These are phyloP conservation scores for Channa maculata DNA, from an alignment of 2,113 vertebrate species.

Conservation along the genomic window DNA sequence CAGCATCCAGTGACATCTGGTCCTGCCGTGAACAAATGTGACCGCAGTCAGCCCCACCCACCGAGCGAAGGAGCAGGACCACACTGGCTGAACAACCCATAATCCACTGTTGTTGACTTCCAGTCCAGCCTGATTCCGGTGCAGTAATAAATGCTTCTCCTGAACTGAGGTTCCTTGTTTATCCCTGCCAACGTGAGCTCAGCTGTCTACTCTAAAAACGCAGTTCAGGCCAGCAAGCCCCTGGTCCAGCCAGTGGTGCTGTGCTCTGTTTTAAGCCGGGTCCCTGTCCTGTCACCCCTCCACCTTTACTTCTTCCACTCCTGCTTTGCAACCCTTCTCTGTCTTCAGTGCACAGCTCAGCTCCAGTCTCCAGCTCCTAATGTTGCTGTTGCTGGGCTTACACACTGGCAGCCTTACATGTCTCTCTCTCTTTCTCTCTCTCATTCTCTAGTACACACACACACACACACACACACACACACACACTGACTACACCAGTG, in stretches of 20 bases:
- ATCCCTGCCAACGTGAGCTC: conserved; percentile 1
- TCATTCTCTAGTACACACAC: conserved; percentile 39
- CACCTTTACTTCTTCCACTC: conserved; percentile 20
- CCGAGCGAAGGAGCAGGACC: conserved; percentile 92
- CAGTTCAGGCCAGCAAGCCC: conserved; percentile 29
- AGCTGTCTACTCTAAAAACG: background rate
- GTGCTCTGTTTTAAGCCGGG: conserved; percentile 26
- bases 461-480: conserved; percentile 70
- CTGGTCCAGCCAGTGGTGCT: conserved; percentile 71
- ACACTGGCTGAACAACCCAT: conserved; percentile 98
- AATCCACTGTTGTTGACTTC: conserved; percentile 78
- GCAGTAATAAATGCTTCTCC: conserved; percentile 35
- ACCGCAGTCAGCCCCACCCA: conserved; percentile 94
- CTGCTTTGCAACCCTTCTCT: conserved; percentile 30
- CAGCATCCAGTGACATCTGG: conserved; percentile 90
- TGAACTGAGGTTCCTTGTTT: conserved; percentile 14
- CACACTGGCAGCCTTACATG: conserved; percentile 93
- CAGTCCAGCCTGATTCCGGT: conserved; percentile 22
- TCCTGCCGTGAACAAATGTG: conserved; percentile 92
- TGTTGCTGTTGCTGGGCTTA: conserved; percentile 72
- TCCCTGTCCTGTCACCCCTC: conserved; percentile 10
- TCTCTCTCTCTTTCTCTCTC: conserved; percentile 58
- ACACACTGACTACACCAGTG: conserved; percentile 94
- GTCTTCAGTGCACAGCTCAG: conserved; percentile 45
- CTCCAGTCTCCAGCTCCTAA: conserved; percentile 57